Base-by-base conservation (phyloP, 2,888 invertebrate genomes). In the Dicycla oo region DNA sequence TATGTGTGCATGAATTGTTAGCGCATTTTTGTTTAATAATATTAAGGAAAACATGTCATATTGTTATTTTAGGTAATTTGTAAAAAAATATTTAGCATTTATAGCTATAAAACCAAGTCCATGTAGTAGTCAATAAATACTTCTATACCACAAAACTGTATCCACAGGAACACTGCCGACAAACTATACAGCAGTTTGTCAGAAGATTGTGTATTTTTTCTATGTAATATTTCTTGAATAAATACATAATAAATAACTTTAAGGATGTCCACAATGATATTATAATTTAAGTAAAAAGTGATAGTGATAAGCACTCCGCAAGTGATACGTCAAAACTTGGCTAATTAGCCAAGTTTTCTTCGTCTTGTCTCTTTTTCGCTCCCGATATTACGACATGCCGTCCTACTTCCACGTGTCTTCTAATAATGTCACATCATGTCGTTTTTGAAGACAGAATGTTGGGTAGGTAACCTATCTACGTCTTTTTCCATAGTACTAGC, bases 11-110 rank as follows among this genome's bases (percentile, higher is more conserved):
- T 61, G 61, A 68, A 76, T 69, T 71, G 69, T 80, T 77, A 57
- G 65, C 70, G 69, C 78, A 82, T 81, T 81, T 85, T 79, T 82
- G 71, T 84, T 81, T 78, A 54, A 34, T 78, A n/a, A n/a, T 57
- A 73, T 58, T 49, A 68, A 62, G 57, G 49, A 69, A 49, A 70
- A 73, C 10, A 6, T n/a, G 23, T 23, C 5, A 15, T 69, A 45
- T 34, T 62, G 26, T 34, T 56, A 38, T 20, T 56, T 23, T 67
- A n/a, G 38, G 20, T 53, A 26, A 45, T 62, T 34, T 56, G n/a
- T 34, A 13, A 43, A 61, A 26, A 40, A 20, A n/a, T 20, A 20
- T 8, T 20, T 2, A 0, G 13, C 15, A 49, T 47, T 26, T 20
- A 26, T 40, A 45, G 18, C 18, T 43, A 43, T 43, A n/a, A n/a